Percentiles rank a stretch among this genome's conserved stretches.
Conservation (phyloP, 2,797 vertebrate genomes). For the Platyrinchus mystaceus region DNA sequence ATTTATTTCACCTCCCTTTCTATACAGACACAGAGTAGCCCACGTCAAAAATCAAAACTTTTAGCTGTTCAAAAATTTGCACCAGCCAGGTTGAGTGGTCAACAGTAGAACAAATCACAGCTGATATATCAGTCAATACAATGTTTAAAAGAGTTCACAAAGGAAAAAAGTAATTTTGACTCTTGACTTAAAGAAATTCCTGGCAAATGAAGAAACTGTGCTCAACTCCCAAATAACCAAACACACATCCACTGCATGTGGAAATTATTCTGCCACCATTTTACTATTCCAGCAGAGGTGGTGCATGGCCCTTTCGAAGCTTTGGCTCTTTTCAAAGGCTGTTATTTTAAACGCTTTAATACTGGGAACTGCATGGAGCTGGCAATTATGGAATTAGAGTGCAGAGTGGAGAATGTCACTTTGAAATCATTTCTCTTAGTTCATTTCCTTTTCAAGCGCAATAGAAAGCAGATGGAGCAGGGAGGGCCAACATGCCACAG, state of each 20-base stretch:
- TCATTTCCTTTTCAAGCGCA: conserved; percentile 50
- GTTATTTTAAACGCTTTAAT: conserved; percentile 49
- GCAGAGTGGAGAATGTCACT: conserved; percentile 53
- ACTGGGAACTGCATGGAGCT: conserved; percentile 38
- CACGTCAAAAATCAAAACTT: not conserved
- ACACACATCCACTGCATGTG: conserved; percentile 9
- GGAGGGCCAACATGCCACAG: conserved; percentile 39
- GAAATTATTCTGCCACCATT: conserved; percentile 64
- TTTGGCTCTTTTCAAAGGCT: conserved; percentile 23
- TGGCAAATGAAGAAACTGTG: conserved; percentile 34
- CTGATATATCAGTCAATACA: not conserved
- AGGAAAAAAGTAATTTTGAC: conserved; percentile 18
- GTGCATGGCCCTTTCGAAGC: not conserved
- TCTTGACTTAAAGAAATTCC: conserved; percentile 42
- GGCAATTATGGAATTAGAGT: conserved; percentile 50
- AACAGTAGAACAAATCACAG: not conserved
- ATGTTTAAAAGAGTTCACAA: not conserved
- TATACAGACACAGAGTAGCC: not conserved
- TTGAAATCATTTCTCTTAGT: conserved; percentile 52
- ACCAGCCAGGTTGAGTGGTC: not conserved
- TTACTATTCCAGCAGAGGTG: conserved; percentile 52
- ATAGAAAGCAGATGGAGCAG: conserved; percentile 67
- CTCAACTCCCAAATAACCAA: conserved; percentile 34
- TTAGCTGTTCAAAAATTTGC: conserved; percentile 6
- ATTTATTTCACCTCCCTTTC: not conserved